Conservation (phyloP, 2,888 invertebrate genomes). For the Diaphora mendica region DNA sequence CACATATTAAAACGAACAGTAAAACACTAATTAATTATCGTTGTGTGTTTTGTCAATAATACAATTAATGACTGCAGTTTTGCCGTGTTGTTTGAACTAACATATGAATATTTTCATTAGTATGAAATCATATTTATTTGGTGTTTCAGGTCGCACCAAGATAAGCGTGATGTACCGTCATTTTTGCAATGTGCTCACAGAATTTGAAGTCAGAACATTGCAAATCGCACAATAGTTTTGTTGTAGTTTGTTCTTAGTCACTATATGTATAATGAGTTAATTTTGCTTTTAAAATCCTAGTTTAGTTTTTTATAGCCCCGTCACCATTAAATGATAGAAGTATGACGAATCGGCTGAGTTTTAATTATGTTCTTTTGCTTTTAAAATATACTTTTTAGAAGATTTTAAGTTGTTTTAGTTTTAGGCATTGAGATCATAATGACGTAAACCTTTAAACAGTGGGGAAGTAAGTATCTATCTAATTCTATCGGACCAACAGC, state of each 20-base stretch:
- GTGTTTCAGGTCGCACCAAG: conserved; percentile 61
- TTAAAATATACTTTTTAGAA: not conserved
- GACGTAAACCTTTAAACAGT: not conserved
- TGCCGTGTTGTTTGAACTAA: conserved; percentile 40
- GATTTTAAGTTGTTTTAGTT: not conserved
- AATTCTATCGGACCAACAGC: not conserved
- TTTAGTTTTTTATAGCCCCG: not conserved
- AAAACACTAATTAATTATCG: not conserved
- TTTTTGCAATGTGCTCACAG: conserved; percentile 51
- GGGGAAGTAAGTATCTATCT: not conserved
- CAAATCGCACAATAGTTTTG: not conserved
- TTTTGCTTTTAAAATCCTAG: not conserved
- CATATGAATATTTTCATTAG: conserved; percentile 10
- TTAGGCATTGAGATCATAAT: not conserved
- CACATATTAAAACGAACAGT: not conserved
- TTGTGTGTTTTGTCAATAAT: conserved; percentile 14
- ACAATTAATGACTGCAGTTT: conserved; percentile 16
- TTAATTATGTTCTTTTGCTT: not conserved
- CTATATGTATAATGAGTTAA: not conserved
- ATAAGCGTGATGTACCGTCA: conserved; percentile 25
- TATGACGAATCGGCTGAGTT: not conserved
- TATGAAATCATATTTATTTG: conserved; percentile 40
- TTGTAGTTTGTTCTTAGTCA: conserved; percentile 5
- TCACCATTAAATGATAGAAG: not conserved
- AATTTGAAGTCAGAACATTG: conserved; percentile 21